Base-by-base conservation (phyloP, 2,113 vertebrate species). In the Emydura subglobosa region DNA sequence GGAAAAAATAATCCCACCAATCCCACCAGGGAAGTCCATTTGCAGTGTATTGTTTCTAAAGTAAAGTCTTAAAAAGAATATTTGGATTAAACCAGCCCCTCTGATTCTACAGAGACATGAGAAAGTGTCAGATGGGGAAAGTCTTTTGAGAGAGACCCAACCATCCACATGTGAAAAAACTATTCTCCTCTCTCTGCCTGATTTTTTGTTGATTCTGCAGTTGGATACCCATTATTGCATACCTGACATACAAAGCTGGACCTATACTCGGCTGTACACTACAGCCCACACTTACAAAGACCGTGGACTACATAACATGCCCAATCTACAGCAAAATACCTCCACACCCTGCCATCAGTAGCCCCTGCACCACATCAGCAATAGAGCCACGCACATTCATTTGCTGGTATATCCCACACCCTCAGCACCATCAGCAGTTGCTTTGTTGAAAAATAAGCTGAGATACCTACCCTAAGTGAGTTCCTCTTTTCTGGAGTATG, bases 121-220 rank as follows among this genome's bases (percentile, higher is more conserved):
- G 80, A 24, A 79, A 85, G 44, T 34, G 25, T 12, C 57, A 88
- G 68, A 29, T 53, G 49, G 31, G 7, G 14, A 47, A 61, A 86
- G 91, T 44, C 29, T 54, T 17, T 91, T 31, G n/a, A 91, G 86
- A 96, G 55, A 51, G 90, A 92, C 34, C 89, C 95, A 54, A 78
- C 88, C 51, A 12, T n/a, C 91, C 61, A 83, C 24, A 88, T 88
- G 91, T 2, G 24, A 68, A 91, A 92, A 65, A 83, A 24, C 29
- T 49, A 74, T 21, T 57, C 54, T 78, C 93, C 65, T 44, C 74
- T 81, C 92, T 88, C 87, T 94, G 89, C n/a, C 74, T 88, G 88
- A 76, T 79, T 96, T 92, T 3, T 55, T 61, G 25, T 74, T 50
- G 57, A 89, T 95, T 88, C 95, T 96, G 83, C 84, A 94, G 86